phyloP scores from a whole-genome alignment of 1,140 invertebrate genomes.

The Kradibia gibbosae region DNA sequence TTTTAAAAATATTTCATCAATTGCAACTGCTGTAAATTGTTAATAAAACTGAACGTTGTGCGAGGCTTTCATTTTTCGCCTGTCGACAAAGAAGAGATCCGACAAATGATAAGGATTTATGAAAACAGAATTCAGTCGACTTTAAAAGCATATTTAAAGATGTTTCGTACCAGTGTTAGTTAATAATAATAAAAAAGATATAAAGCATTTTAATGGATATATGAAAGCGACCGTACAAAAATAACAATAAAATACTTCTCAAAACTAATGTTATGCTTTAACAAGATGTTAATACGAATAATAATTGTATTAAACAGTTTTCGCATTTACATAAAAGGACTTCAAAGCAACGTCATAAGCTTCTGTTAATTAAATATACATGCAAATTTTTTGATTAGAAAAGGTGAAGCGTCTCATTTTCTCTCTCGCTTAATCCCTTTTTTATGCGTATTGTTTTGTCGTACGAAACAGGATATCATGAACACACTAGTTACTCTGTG shows the following conservation, averaged over 20 bases:
- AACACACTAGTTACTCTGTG: not conserved
- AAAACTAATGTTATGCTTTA: too few species aligned
- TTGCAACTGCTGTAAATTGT: not conserved
- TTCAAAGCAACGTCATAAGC: not conserved
- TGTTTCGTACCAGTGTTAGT: too few species aligned
- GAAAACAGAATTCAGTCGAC: not conserved
- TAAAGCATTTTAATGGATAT: too few species aligned
- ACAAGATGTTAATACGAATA: not conserved
- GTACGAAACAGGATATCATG: constrained; percentile 15
- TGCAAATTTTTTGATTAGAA: constrained; percentile 1
- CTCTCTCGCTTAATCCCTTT: not conserved
- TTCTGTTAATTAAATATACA: not conserved
- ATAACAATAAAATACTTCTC: too few species aligned
- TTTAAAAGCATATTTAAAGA: too few species aligned
- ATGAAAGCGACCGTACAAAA: too few species aligned
- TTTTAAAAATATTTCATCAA: constrained; percentile 32
- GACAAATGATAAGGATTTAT: not conserved
- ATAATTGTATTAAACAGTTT: not conserved
- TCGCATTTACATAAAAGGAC: not conserved
- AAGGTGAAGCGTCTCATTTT: constrained; percentile 13
- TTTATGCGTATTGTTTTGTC: not conserved
- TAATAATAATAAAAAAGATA: too few species aligned
- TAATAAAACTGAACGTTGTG: not conserved
- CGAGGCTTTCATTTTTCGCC: constrained; percentile 24
- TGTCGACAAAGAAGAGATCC: not conserved